phyloP scores from a whole-genome alignment of 1,140 invertebrate species.

The Trichonephila clavata region DNA sequence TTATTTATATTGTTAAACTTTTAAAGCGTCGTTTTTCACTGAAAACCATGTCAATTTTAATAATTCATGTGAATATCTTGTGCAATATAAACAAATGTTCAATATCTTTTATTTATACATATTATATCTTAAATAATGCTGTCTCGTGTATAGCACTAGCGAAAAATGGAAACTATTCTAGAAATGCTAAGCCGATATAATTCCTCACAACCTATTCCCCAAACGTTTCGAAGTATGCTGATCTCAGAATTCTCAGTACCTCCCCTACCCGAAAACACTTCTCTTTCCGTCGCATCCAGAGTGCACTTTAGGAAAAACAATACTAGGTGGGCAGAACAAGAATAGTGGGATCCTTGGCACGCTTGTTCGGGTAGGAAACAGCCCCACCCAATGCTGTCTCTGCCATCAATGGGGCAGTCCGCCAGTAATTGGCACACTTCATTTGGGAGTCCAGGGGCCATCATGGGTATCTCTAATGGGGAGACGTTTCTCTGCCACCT shows the following conservation, averaged over 20 bases:
- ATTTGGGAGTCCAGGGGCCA: constrained; percentile 57
- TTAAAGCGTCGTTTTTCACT: too few species aligned
- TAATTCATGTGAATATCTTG: too few species aligned
- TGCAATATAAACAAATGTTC: too few species aligned
- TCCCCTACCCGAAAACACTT: background rate
- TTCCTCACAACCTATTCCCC: background rate
- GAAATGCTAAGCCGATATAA: background rate
- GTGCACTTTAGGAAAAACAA: background rate
- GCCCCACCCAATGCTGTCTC: constrained; percentile 62
- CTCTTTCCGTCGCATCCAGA: background rate
- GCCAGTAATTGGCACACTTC: constrained; percentile 70
- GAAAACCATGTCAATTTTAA: too few species aligned
- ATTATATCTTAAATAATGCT: too few species aligned
- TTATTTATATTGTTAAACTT: too few species aligned
- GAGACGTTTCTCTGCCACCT: background rate
- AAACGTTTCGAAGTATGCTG: background rate
- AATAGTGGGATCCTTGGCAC: background rate
- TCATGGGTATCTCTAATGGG: constrained; percentile 55
- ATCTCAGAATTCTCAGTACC: background rate
- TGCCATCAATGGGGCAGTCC: constrained; percentile 65
- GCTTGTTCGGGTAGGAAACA: background rate
- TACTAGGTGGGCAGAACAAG: background rate
- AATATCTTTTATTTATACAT: too few species aligned
- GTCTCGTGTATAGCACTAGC: too few species aligned
- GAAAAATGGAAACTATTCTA: too few species aligned